Percentiles rank a stretch among this genome's conserved stretches.
Conservation (phyloP, 1,140 invertebrate genomes). For the Bombus fervidus region DNA sequence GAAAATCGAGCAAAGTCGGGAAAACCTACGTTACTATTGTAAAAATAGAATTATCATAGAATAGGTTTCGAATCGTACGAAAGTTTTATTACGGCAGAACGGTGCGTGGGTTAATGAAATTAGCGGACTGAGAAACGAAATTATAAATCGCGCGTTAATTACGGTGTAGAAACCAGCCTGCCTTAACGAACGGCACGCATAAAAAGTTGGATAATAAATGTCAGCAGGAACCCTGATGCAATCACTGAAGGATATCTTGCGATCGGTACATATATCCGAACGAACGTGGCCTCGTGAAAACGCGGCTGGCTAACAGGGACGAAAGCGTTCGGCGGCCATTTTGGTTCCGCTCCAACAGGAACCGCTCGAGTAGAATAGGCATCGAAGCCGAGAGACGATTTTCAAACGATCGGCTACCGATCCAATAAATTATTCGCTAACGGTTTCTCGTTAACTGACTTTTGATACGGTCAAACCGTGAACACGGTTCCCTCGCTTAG, state of each 20-base stretch:
- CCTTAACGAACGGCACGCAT: background rate
- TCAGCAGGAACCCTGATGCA: background rate
- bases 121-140: background rate
- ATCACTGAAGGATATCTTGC: background rate
- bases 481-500: background rate
- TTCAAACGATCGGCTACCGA: slow-evolving; percentile 45
- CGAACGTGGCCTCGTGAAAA: slow-evolving; percentile 15
- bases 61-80: no score
- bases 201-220: background rate
- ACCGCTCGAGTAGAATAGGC: slow-evolving; percentile 58
- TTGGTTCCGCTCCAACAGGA: slow-evolving; percentile 69
- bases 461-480: slow-evolving; percentile 51
- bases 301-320: no score
- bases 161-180: background rate
- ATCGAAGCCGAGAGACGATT: slow-evolving; percentile 63
- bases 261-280: background rate
- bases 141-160: background rate
- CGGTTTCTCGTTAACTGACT: slow-evolving; percentile 67
- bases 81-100: no score
- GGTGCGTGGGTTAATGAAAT: background rate
- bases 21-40: fast-evolving
- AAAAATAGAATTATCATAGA: no score
- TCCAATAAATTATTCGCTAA: slow-evolving; percentile 69
- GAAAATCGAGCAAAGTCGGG: background rate
- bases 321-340: slow-evolving; percentile 55